Conservation (phyloP, 1,140 invertebrate genomes). For the Fopius arisanus region DNA sequence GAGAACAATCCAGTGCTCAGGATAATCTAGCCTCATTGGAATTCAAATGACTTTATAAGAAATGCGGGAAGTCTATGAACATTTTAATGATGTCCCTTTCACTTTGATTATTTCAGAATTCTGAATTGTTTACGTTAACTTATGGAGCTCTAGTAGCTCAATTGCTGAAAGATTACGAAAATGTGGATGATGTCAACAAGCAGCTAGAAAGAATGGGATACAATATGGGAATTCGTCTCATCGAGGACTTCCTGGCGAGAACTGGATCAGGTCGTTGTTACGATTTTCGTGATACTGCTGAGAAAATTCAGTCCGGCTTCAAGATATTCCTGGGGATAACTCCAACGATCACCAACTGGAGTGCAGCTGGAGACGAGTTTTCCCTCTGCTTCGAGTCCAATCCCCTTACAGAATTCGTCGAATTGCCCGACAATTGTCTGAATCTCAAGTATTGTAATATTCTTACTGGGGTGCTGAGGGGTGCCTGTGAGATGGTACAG, state of each 20-base stretch:
- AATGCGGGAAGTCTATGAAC: not conserved
- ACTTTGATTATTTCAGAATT: slow-evolving; percentile 77
- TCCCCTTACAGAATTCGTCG: slow-evolving; percentile 98
- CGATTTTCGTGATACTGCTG: slow-evolving; percentile 96
- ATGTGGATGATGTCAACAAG: slow-evolving; percentile 95
- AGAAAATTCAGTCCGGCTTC: slow-evolving; percentile 90
- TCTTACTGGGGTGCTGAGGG: slow-evolving; percentile 90
- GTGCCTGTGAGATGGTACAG: slow-evolving; percentile 96
- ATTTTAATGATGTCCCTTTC: not conserved
- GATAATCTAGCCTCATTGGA: too few species aligned
- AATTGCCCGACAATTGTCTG: slow-evolving; percentile 88
- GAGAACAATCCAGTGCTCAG: too few species aligned
- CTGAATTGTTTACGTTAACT: slow-evolving; percentile 95
- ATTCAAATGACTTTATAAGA: too few species aligned
- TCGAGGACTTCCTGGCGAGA: slow-evolving; percentile 96
- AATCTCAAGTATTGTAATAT: slow-evolving; percentile 95
- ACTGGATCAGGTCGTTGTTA: slow-evolving; percentile 90
- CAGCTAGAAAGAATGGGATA: slow-evolving; percentile 94
- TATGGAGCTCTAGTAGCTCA: slow-evolving; percentile 98
- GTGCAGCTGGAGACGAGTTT: slow-evolving; percentile 93
- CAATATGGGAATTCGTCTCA: slow-evolving; percentile 96
- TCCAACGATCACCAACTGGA: slow-evolving; percentile 93
- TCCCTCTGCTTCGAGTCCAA: slow-evolving; percentile 94
- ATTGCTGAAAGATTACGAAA: slow-evolving; percentile 96
- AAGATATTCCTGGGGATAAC: slow-evolving; percentile 92